These are phyloP conservation scores for Hippopotamyrus pictus DNA, from an alignment of 2,797 vertebrate species.

Conservation along the genomic window DNA sequence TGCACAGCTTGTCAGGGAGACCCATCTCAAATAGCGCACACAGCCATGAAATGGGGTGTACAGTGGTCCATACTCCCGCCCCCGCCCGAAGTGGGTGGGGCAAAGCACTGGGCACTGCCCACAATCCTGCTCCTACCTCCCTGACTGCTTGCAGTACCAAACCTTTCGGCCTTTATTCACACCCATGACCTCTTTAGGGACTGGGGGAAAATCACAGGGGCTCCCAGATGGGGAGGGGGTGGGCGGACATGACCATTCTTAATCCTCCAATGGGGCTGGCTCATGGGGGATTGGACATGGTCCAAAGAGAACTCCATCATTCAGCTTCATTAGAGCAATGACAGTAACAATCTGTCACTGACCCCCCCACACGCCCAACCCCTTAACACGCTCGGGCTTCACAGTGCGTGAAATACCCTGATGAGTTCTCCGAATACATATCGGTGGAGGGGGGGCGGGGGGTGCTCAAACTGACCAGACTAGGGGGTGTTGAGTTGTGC, in stretches of 20 bases:
- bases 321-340: slow-evolving; percentile 17
- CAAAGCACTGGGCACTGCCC: slow-evolving; percentile 20
- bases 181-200: neutral
- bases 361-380: neutral
- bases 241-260: neutral
- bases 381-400: slow-evolving; percentile 28
- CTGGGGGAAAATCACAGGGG: neutral
- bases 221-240: neutral
- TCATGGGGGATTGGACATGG: neutral
- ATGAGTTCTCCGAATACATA: slow-evolving; percentile 42
- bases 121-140: slow-evolving; percentile 14
- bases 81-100: neutral
- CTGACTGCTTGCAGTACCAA: neutral
- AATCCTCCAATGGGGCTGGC: neutral
- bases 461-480: neutral
- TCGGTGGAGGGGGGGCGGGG: slow-evolving; percentile 45
- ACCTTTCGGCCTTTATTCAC: neutral
- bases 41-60: neutral
- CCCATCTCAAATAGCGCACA: neutral
- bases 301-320: slow-evolving; percentile 2
- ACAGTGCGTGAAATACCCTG: slow-evolving; percentile 49
- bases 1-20: neutral
- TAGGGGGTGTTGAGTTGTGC: neutral
- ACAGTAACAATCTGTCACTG: slow-evolving; percentile 42
- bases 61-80: neutral